Evolutionary conservation across 1,140 invertebrate genomes (phyloP).

Genomic region (Scylla paramamosain): DNA sequence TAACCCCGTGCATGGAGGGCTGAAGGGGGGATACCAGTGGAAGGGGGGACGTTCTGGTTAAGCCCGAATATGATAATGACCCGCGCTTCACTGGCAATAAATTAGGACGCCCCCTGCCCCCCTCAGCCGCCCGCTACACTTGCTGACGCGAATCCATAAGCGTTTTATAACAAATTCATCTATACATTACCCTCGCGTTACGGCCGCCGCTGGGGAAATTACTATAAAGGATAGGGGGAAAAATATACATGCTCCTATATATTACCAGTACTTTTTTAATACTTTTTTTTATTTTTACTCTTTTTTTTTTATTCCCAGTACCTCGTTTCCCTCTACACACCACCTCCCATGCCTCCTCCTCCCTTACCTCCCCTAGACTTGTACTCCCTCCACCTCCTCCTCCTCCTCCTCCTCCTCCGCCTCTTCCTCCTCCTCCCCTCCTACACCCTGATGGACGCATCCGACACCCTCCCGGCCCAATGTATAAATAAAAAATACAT

Average conservation of each 20-base stretch:
- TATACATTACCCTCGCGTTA: neutral
- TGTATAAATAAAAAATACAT: slow-evolving; percentile 24
- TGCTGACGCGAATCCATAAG: slow-evolving; percentile 11
- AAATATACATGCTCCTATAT: neutral
- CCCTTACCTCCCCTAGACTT: neutral
- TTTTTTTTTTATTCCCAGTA: neutral
- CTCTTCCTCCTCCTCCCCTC: neutral
- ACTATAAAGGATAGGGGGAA: slow-evolving; percentile 13
- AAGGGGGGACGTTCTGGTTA: neutral
- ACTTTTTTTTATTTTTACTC: neutral
- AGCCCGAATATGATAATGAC: slow-evolving; percentile 22
- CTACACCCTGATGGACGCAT: neutral
- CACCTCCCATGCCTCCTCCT: neutral
- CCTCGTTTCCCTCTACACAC: neutral
- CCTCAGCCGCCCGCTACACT: neutral
- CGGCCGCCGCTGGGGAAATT: neutral
- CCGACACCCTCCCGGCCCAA: neutral
- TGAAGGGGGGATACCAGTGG: neutral
- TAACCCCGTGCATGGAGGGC: neutral
- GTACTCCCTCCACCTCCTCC: neutral
- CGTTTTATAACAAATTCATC: slow-evolving; percentile 24
- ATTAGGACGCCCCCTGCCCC: neutral
- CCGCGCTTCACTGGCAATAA: slow-evolving; percentile 9
- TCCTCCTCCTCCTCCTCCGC: neutral
- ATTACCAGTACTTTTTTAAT: neutral